Evolutionary conservation across 2,888 invertebrate genomes (phyloP), one percentile per base, ranked within the genome.

Genomic region (Cyaniris semiargus): DNA sequence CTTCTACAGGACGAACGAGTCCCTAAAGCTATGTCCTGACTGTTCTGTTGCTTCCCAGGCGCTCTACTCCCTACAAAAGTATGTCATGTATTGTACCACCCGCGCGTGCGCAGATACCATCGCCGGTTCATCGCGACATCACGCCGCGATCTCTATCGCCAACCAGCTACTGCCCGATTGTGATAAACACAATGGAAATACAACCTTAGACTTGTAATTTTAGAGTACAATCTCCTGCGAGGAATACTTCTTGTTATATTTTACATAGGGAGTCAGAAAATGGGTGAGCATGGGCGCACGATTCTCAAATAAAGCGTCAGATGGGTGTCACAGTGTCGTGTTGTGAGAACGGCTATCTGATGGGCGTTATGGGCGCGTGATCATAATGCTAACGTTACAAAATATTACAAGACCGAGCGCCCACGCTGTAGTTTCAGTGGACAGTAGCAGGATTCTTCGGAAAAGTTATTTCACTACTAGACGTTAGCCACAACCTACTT

Each of bases 271-370:
- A 66, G 66, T 18, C 13, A 31, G 78, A 70, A 79, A 78, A 82
- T 82, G 81, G 82, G 82, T 79, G 79, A 79, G 48, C 77, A 76
- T 56, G 77, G 70, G 78, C 76, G 77, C 91, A 92, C 92, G 93
- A 92, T 86, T 91, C 87, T 85, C 85, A 83, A 88, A 92, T 91
- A 91, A 92, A 91, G 88, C 86, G 88, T 88, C 86, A 84, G 84
- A 82, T 82, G 83, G 83, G 83, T 83, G 84, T 83, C 83, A 18
- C 82, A 82, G 83, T 80, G 81, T 81, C 82, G 77, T 76, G 76
- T 79, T 81, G 81, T 81, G 80, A 81, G 80, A 81, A 83, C 80
- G 79, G 60, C 76, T 70, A 72, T 72, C 72, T 53, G 34, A 70
- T 21, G 70, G 76, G 70, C 70, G 53, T 71, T 72, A 72, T 72